phyloP scores from a whole-genome alignment of 2,888 invertebrate species.

The Oligia strigilis region DNA sequence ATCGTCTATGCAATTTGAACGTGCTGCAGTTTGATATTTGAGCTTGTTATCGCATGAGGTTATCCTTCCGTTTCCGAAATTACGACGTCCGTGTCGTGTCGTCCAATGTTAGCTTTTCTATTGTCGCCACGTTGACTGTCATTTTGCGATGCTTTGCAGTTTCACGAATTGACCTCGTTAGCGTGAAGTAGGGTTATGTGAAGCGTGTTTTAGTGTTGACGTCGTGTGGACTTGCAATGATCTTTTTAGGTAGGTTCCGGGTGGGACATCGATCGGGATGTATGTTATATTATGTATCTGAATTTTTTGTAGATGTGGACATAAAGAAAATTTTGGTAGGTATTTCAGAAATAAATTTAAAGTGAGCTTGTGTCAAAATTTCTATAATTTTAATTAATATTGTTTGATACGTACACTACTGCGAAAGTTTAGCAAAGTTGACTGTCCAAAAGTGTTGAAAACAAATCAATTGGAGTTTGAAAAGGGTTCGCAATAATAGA shows the following conservation, averaged over 20 bases:
- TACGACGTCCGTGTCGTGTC: conserved; percentile 17
- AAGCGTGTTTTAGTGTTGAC: not conserved
- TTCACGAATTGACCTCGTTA: conserved; percentile 14
- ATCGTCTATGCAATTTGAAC: conserved; percentile 28
- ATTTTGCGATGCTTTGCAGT: conserved; percentile 2
- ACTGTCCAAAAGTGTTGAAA: conserved; percentile 23
- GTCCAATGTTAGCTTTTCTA: not conserved
- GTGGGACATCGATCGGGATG: not conserved
- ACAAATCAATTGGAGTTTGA: conserved; percentile 23
- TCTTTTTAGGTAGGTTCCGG: not conserved
- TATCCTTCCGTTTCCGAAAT: conserved; percentile 29
- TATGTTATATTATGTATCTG: not conserved
- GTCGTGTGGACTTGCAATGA: not conserved
- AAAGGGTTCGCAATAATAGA: conserved; percentile 16
- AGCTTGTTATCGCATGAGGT: conserved; percentile 17
- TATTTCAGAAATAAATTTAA: not conserved
- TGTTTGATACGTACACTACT: not conserved
- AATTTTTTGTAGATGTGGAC: not conserved
- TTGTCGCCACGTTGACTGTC: conserved; percentile 5
- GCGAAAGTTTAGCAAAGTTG: not conserved
- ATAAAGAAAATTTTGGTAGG: not conserved
- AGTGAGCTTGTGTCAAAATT: not conserved
- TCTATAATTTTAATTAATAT: not conserved
- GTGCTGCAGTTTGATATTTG: conserved; percentile 27
- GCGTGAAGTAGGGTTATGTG: not conserved